Percentiles rank a stretch among this genome's conserved stretches.
phyloP scores from a whole-genome alignment of 1,140 invertebrate genomes.

The Sarcophaga peregrina region DNA sequence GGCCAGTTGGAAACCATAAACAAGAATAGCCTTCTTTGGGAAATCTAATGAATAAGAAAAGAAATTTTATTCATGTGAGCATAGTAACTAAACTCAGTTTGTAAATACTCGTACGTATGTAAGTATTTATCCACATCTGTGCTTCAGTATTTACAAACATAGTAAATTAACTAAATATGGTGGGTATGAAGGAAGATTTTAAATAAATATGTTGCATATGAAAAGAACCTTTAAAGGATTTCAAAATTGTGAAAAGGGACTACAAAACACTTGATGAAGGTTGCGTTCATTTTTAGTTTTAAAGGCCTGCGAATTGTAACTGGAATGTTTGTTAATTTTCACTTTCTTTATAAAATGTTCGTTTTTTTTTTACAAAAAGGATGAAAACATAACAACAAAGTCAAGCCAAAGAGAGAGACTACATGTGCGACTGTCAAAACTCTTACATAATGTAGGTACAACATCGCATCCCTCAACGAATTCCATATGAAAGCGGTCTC shows the following conservation, averaged over 20 bases:
- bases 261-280: slow-evolving; percentile 33
- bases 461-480: not conserved
- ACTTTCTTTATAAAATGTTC: slow-evolving; percentile 33
- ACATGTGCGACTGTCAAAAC: slow-evolving; percentile 32
- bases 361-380: not conserved
- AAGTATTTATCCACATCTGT: not conserved
- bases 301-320: not conserved
- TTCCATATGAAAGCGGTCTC: slow-evolving; percentile 18
- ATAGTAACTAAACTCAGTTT: too few species aligned
- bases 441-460: slow-evolving; percentile 40
- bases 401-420: not conserved
- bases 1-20: slow-evolving; percentile 25
- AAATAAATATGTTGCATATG: not conserved
- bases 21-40: too few species aligned
- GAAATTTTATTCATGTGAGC: too few species aligned
- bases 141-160: not conserved
- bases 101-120: too few species aligned
- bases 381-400: not conserved
- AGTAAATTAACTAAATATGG: not conserved
- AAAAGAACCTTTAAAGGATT: not conserved
- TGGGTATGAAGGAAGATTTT: not conserved
- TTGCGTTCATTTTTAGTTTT: not conserved
- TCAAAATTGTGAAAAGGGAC: slow-evolving; percentile 20
- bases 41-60: too few species aligned
- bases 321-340: slow-evolving; percentile 29